Base-by-base conservation (phyloP, 2,113 vertebrate species). In the Menura novaehollandiae region DNA sequence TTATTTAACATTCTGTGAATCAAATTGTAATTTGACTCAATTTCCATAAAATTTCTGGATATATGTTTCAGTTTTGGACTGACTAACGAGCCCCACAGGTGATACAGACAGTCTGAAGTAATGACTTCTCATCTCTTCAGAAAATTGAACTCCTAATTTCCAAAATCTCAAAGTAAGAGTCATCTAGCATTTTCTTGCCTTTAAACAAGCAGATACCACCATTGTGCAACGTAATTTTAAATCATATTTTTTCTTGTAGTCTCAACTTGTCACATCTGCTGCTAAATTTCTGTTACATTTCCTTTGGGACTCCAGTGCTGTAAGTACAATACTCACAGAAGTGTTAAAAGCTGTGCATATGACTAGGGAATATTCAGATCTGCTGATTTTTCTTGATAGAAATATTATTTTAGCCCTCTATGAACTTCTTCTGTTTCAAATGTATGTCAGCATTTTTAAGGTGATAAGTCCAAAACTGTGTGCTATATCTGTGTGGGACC, bases 201-300 rank as follows among this genome's bases (percentile, higher is more conserved):
- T 89, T 77, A 85, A 84, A 74, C 10, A 69, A 71, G 22, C 15
- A 87, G 55, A 74, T 69, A 35, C 6, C 4, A 23, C 4, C 17
- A 58, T 32, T 74, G 20, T 44, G 28, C 63, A 71, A 63, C 66
- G 56, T 6, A 32, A 37, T 22, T 85, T 89, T 56, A 78, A 89
- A 93, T 85, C 16, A 46, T 30, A 63, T 46, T 51, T 89, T 64
- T 88, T 77, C 52, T 88, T 63, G n/a, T 63, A 75, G 20, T 21
- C 18, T 41, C 56, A 75, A 9, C 43, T 71, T 90, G 78, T 81
- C 66, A 71, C 18, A 67, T 85, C 56, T 82, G 27, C 56, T 63
- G 77, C 64, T 69, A 64, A 84, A 77, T 63, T 73, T 87, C 52
- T 69, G 26, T 55, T 74, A 88, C 52, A 41, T 78, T 71, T 74